These are phyloP conservation scores for Chrysolina haemoptera DNA, from an alignment of 2,888 invertebrate species.

Conservation along the genomic window DNA sequence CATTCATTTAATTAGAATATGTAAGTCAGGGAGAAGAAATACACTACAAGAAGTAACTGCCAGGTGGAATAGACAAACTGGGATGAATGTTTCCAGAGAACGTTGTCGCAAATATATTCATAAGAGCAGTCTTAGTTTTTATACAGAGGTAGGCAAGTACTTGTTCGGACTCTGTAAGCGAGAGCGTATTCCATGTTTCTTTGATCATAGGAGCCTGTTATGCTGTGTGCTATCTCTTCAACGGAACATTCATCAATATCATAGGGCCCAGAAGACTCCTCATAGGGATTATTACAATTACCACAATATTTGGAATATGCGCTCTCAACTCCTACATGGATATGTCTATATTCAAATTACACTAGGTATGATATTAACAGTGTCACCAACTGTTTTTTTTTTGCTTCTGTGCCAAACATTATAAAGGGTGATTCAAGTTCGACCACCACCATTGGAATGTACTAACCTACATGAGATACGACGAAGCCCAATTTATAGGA, in stretches of 20 bases:
- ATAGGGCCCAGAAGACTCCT: slow-evolving; percentile 73
- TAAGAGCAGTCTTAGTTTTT: too few species aligned
- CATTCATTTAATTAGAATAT: too few species aligned
- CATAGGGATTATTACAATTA: slow-evolving; percentile 57
- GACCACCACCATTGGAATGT: too few species aligned
- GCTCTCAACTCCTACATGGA: slow-evolving; percentile 59
- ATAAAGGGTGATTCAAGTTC: too few species aligned
- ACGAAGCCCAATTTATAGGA: too few species aligned
- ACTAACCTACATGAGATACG: too few species aligned
- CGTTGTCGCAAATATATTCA: too few species aligned
- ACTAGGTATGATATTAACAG: slow-evolving; percentile 33
- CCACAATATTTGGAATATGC: slow-evolving; percentile 61
- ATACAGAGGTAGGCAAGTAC: slow-evolving; percentile 39
- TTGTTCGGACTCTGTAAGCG: slow-evolving; percentile 64
- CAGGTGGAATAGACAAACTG: too few species aligned
- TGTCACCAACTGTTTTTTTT: neutral
- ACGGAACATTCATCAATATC: slow-evolving; percentile 68
- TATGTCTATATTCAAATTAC: slow-evolving; percentile 42
- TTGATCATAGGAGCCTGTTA: slow-evolving; percentile 62
- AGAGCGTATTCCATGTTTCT: slow-evolving; percentile 63
- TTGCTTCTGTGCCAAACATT: too few species aligned
- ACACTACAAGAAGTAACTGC: too few species aligned
- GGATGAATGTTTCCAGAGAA: too few species aligned
- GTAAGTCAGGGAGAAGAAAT: too few species aligned
- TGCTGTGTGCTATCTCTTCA: slow-evolving; percentile 62